A percentile compares a stretch with the other conserved stretches of the same genome.
Conservation (phyloP, 2,797 vertebrate genomes). For the Lagorchestes hirsutus region DNA sequence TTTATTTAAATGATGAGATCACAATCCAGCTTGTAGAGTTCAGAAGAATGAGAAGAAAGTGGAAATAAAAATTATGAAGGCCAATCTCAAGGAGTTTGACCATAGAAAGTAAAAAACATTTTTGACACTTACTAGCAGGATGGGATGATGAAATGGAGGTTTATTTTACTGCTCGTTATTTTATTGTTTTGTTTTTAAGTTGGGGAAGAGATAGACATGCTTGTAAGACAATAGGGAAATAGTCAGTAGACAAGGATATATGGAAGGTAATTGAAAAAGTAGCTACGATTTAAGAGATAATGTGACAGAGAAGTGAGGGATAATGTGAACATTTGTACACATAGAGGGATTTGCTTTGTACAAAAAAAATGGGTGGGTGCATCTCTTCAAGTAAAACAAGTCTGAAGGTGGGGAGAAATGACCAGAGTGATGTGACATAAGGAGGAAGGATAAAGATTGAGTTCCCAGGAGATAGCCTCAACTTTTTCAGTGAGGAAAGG, state of each 20-base stretch:
- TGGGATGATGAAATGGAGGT: not conserved
- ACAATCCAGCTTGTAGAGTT: not conserved
- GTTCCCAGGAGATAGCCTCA: not conserved
- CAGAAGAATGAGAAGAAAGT: not conserved
- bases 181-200: not conserved
- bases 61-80: not conserved
- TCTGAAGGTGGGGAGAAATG: not conserved
- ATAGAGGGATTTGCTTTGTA: not conserved
- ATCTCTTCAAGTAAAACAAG: not conserved
- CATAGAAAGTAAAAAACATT: not conserved
- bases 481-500: not conserved
- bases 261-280: not conserved
- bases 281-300: not conserved
- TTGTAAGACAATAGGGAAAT: not conserved
- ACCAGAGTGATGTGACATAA: not conserved
- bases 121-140: not conserved
- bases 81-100: not conserved
- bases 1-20: not conserved
- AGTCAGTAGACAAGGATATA: not conserved
- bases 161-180: no score
- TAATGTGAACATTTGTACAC: not conserved
- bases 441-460: not conserved
- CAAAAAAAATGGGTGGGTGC: not conserved
- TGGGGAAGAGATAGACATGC: not conserved
- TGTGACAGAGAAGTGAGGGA: not conserved